Evolutionary conservation across 2,797 vertebrate species (phyloP).

Genomic region (Rhynchonycteris naso): DNA sequence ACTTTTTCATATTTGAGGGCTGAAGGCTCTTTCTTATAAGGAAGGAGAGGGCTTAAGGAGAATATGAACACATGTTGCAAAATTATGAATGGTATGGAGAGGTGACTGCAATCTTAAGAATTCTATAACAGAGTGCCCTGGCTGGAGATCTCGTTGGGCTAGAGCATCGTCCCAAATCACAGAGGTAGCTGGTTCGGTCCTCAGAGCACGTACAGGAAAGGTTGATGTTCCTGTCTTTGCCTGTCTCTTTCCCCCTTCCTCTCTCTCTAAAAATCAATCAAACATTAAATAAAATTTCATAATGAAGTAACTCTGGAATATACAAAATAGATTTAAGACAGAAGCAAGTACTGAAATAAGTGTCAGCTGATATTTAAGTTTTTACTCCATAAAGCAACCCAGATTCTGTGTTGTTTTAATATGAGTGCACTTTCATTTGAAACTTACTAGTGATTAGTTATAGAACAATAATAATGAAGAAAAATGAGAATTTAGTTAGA

Average conservation of each 20-base stretch:
- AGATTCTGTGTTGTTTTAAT: conserved; percentile 30
- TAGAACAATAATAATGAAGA: conserved; percentile 33
- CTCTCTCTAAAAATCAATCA: too few relatives aligned
- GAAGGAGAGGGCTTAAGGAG: neutral
- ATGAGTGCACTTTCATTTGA: conserved; percentile 16
- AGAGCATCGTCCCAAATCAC: too few relatives aligned
- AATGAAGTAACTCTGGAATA: conserved; percentile 10
- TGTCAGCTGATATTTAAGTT: neutral
- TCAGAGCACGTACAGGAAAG: too few relatives aligned
- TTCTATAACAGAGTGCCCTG: neutral
- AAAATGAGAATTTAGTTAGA: conserved; percentile 31
- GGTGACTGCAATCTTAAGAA: neutral
- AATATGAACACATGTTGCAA: conserved; percentile 9
- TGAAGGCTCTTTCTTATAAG: conserved; percentile 35
- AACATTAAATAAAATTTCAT: too few relatives aligned
- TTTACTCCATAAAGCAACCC: neutral
- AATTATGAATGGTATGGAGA: neutral
- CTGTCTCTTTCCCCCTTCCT: too few relatives aligned
- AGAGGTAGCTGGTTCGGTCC: too few relatives aligned
- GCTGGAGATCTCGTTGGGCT: too few relatives aligned
- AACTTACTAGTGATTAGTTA: conserved; percentile 24
- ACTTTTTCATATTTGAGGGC: neutral
- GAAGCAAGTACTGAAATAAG: neutral
- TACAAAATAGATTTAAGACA: conserved; percentile 4
- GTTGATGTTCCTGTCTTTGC: too few relatives aligned